Conservation (phyloP, 2,888 invertebrate species). For the Saturnia japonica region DNA sequence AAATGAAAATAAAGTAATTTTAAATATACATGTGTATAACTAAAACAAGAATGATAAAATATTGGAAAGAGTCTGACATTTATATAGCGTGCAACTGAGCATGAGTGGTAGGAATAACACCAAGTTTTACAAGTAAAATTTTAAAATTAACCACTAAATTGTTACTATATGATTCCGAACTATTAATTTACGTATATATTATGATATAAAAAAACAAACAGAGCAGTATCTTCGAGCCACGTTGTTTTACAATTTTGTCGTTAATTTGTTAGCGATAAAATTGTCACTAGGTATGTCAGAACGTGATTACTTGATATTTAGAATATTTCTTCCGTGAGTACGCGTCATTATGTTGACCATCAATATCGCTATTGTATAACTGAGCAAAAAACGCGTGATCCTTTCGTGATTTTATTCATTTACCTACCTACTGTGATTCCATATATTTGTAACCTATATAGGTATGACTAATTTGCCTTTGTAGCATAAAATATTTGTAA, state of each 20-base stretch:
- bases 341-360: background rate
- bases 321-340: background rate
- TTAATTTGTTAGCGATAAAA: background rate
- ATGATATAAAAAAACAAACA: background rate
- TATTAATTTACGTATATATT: background rate
- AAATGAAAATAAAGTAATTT: too few species aligned
- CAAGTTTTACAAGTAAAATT: background rate
- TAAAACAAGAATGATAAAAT: too few species aligned
- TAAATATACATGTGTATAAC: too few species aligned
- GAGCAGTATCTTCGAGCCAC: background rate
- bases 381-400: constrained; percentile 8
- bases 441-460: background rate
- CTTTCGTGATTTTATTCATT: constrained; percentile 1
- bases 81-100: background rate
- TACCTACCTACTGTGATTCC: background rate
- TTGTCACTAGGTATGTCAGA: background rate
- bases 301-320: constrained; percentile 8
- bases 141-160: background rate
- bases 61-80: background rate
- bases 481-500: background rate
- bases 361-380: background rate
- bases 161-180: background rate
- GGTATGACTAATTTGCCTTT: constrained; percentile 3
- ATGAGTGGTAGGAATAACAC: background rate
- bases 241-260: background rate